Percentiles rank a stretch among this genome's conserved stretches.
These are phyloP conservation scores for Magallana ariakensis DNA, from an alignment of 1,140 invertebrate species.

Conservation along the genomic window DNA sequence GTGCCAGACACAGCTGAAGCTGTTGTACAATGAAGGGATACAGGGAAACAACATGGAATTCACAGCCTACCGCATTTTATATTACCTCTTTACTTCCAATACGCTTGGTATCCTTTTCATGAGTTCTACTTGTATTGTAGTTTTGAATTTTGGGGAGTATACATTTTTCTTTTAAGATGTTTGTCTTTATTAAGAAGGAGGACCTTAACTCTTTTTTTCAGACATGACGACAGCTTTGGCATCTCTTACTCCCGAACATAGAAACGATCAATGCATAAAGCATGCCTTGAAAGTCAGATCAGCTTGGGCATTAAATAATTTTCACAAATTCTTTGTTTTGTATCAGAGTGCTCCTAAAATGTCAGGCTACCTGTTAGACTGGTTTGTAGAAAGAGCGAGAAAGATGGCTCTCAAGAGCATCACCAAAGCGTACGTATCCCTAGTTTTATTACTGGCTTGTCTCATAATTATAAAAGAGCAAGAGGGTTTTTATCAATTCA, in stretches of 20 bases:
- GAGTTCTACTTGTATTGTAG: neutral
- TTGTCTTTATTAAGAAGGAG: neutral
- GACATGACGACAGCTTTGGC: slow-evolving; percentile 95
- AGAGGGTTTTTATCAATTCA: no score
- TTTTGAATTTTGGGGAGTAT: neutral
- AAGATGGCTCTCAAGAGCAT: slow-evolving; percentile 93
- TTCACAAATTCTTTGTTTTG: slow-evolving; percentile 94
- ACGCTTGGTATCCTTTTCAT: slow-evolving; percentile 88
- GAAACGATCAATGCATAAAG: slow-evolving; percentile 89
- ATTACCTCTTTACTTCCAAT: slow-evolving; percentile 98
- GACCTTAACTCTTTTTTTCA: slow-evolving; percentile 79
- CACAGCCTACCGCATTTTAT: slow-evolving; percentile 95
- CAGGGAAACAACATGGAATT: slow-evolving; percentile 87
- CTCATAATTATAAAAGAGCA: no score
- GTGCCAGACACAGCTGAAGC: slow-evolving; percentile 97
- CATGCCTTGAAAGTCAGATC: slow-evolving; percentile 92
- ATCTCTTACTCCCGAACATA: slow-evolving; percentile 88
- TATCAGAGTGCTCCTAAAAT: slow-evolving; percentile 93
- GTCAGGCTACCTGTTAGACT: slow-evolving; percentile 97
- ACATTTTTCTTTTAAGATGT: neutral
- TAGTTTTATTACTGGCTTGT: neutral
- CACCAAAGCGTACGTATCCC: slow-evolving; percentile 96
- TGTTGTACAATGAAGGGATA: slow-evolving; percentile 84
- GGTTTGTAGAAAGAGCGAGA: slow-evolving; percentile 96
- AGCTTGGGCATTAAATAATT: slow-evolving; percentile 95